Evolutionary conservation across 2,888 invertebrate species (phyloP), one percentile per base, ranked within the genome.

Genomic region (Linnaemya vulpina): DNA sequence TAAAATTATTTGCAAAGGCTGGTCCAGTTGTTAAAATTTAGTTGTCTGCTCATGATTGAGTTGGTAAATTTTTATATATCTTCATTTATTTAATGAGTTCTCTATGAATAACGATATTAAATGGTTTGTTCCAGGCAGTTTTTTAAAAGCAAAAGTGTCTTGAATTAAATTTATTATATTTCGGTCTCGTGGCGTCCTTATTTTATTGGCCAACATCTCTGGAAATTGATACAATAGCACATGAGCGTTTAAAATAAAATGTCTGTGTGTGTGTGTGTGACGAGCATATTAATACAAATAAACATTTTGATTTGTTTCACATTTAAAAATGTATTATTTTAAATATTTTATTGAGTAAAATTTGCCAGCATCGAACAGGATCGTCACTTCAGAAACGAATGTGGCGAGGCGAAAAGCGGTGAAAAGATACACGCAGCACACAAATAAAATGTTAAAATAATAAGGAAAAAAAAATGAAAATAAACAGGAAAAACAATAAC

Each of bases 231-330:
- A 49, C 22, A 22, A 46, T 17, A 40, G 38, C 51, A 38, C 15
- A 49, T 51, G 38, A 73, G 20, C 46, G 60, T 35, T 49, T 46
- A 43, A 25, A 30, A 55, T 13, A 11, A 15, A 46, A 40, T 20
- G 20, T 25, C 9, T 49, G 10, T 75, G 55, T 25, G 40, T 43
- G 38, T 10, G 8, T 40, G 35, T 76, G 13, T 67, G 10, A 4
- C 30, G 35, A 71, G 13, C 67, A 38, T 71, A 38, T 77, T 74
- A 58, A 78, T 75, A 85, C 77, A 85, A 86, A 86, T 87, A 87
- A 87, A 87, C 87, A 83, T 80, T 83, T 85, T 87, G 85, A 87
- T 87, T 87, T 87, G 86, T 86, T 86, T 81, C 84, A 71, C 76
- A 83, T 84, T 87, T 84, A 71, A 76, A 86, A 82, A 73, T 78